Conservation (phyloP, 2,888 invertebrate species). For the Epinotia nisella region DNA sequence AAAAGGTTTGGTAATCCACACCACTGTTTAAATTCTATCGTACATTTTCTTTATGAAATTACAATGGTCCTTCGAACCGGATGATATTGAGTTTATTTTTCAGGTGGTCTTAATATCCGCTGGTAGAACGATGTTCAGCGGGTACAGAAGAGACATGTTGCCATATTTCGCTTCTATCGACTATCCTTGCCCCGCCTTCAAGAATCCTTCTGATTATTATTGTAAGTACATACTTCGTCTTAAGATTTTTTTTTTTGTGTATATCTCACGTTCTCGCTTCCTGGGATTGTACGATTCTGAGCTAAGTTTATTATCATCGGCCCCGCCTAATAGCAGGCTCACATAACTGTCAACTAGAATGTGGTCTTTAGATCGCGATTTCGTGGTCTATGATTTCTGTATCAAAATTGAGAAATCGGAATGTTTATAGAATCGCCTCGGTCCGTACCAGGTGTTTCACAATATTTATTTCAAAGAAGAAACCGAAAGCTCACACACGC, state of each 20-base stretch:
- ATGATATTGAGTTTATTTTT: conserved; percentile 45
- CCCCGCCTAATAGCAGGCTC: neutral
- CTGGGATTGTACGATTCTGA: neutral
- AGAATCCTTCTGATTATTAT: conserved; percentile 98
- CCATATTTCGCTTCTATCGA: conserved; percentile 95
- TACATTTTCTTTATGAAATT: no score
- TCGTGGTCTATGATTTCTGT: neutral
- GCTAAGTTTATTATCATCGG: no score
- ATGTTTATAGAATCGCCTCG: no score
- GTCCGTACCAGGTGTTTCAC: no score
- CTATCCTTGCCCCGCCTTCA: conserved; percentile 97
- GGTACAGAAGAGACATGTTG: conserved; percentile 94
- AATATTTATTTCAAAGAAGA: no score
- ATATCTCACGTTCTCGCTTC: neutral
- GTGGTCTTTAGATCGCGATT: neutral
- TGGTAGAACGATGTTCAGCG: conserved; percentile 96
- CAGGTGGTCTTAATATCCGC: conserved; percentile 93
- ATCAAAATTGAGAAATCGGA: neutral
- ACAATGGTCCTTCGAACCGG: conserved; percentile 12
- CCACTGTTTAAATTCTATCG: no score
- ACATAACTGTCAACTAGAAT: neutral
- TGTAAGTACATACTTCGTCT: conserved; percentile 83
- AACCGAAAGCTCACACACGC: no score
- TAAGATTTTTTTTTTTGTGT: neutral
- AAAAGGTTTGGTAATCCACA: no score